A percentile compares a stretch with the other conserved stretches of the same genome.
These are phyloP conservation scores for Scomber colias DNA, from an alignment of 2,113 vertebrate species.

Conservation along the genomic window DNA sequence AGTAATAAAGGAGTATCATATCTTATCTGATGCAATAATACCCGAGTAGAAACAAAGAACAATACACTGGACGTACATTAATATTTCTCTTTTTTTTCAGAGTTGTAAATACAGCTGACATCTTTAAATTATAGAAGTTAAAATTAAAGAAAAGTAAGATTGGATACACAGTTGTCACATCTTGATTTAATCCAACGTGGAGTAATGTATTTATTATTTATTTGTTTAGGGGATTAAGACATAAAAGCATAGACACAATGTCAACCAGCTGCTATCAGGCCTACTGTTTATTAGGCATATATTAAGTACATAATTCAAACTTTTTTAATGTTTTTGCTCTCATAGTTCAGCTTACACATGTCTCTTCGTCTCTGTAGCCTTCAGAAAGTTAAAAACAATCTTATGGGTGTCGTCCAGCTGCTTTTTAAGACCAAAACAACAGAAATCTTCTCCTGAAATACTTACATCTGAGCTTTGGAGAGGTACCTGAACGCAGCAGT, in stretches of 20 bases:
- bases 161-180: not conserved
- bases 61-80: not conserved
- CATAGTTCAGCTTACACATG: not conserved
- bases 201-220: not conserved
- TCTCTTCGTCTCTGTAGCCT: not conserved
- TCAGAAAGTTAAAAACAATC: not conserved
- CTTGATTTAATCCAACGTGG: not conserved
- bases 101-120: no score
- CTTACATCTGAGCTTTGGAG: not conserved
- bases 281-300: not conserved
- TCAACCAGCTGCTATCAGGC: not conserved
- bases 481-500: slow-evolving; percentile 56
- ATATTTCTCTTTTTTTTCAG: no score
- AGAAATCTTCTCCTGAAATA: not conserved
- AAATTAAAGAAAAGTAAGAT: not conserved
- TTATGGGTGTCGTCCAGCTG: not conserved
- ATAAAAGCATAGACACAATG: not conserved
- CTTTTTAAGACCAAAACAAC: not conserved
- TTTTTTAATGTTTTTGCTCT: not conserved
- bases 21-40: not conserved
- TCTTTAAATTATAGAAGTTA: no score
- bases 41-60: not conserved
- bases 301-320: not conserved
- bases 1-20: no score
- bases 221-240: not conserved